These are phyloP conservation scores for Drosophila ogumai DNA, from an alignment of 1,140 invertebrate genomes.

Conservation along the genomic window DNA sequence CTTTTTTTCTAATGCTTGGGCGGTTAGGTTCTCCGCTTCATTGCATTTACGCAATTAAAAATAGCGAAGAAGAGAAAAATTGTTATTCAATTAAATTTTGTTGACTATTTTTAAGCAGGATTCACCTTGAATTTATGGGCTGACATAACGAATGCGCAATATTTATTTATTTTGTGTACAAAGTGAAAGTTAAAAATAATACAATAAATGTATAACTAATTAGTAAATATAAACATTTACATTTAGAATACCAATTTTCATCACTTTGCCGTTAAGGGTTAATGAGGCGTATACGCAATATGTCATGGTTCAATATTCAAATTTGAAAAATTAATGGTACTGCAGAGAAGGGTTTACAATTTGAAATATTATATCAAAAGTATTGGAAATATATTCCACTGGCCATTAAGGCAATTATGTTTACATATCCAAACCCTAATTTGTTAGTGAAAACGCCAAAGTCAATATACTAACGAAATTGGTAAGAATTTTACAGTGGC, in stretches of 20 bases:
- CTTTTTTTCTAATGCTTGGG: constrained; percentile 42
- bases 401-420: constrained; percentile 13
- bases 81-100: constrained; percentile 61
- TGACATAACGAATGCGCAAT: constrained; percentile 30
- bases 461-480: constrained; percentile 18
- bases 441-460: constrained; percentile 3
- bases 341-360: background rate
- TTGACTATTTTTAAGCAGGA: constrained; percentile 45
- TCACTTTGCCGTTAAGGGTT: background rate
- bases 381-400: background rate
- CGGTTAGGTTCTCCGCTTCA: constrained; percentile 58
- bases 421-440: background rate
- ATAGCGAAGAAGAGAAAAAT: constrained; percentile 46
- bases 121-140: constrained; percentile 55
- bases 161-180: background rate
- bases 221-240: too few relatives aligned
- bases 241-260: background rate
- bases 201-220: background rate
- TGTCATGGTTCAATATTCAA: background rate
- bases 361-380: too few relatives aligned
- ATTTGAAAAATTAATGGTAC: too few relatives aligned
- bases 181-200: background rate
- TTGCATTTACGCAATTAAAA: constrained; percentile 71
- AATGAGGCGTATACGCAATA: constrained; percentile 2
- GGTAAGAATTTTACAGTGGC: constrained; percentile 9